Conservation (phyloP, 1,140 invertebrate genomes). For the Drosophila simulans region DNA sequence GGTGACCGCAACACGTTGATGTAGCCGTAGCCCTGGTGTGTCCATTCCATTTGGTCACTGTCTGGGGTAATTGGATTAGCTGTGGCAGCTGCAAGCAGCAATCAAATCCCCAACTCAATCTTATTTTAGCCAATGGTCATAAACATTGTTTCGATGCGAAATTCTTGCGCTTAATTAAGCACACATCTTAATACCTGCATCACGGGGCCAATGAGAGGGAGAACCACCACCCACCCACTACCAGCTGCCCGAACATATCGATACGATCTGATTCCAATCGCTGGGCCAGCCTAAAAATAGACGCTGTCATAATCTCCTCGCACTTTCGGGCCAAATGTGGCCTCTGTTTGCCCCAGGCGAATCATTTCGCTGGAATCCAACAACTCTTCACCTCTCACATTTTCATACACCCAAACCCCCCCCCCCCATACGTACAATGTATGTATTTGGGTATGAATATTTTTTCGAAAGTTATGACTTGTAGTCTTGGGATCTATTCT, state of each 20-base stretch:
- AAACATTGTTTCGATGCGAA: slow-evolving; percentile 40
- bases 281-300: slow-evolving; percentile 57
- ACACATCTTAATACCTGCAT: slow-evolving; percentile 64
- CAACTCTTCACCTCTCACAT: slow-evolving; percentile 33
- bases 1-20: neutral
- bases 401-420: no score
- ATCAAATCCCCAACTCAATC: slow-evolving; percentile 38
- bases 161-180: slow-evolving; percentile 74
- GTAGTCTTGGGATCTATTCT: slow-evolving; percentile 31
- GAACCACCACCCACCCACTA: slow-evolving; percentile 38
- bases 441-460: neutral
- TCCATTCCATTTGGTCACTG: slow-evolving; percentile 45
- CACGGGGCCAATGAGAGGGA: slow-evolving; percentile 6
- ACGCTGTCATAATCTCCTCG: slow-evolving; percentile 65
- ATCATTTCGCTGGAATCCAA: slow-evolving; percentile 41
- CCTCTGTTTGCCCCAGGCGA: slow-evolving; percentile 13
- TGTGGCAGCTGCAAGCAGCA: slow-evolving; percentile 58
- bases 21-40: slow-evolving; percentile 67
- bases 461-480: slow-evolving; percentile 24
- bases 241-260: slow-evolving; percentile 46
- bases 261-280: slow-evolving; percentile 57
- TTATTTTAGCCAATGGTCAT: slow-evolving; percentile 47
- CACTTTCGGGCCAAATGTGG: slow-evolving; percentile 50
- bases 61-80: slow-evolving; percentile 65
- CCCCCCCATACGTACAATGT: neutral